Conservation (phyloP, 2,113 vertebrate species). For the Cairina moschata region DNA sequence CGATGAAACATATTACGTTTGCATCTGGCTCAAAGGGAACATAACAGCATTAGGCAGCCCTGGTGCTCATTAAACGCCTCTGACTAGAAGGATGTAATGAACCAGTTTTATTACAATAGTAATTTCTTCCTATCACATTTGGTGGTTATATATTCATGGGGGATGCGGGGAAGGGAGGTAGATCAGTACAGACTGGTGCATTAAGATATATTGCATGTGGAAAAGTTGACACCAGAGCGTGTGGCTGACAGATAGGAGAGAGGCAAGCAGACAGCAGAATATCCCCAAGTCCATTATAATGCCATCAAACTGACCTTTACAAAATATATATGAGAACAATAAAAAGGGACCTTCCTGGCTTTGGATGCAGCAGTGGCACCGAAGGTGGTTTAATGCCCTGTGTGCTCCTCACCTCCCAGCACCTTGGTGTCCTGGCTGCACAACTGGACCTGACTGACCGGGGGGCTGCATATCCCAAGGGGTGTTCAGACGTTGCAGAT, state of each 20-base stretch:
- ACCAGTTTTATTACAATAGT: slow-evolving; percentile 61
- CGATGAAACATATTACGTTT: slow-evolving; percentile 3
- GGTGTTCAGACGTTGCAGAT: not conserved
- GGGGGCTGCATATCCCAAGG: fast-evolving
- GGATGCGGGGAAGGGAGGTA: not conserved
- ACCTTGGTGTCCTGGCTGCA: fast-evolving
- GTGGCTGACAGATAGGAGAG: not conserved
- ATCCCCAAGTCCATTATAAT: not conserved
- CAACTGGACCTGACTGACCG: too few species aligned
- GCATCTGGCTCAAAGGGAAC: slow-evolving; percentile 62
- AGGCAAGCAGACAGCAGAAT: not conserved
- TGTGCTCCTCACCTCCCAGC: not conserved
- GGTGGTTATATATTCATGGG: slow-evolving; percentile 37
- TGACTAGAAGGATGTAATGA: slow-evolving; percentile 60
- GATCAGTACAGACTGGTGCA: not conserved
- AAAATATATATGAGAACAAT: not conserved
- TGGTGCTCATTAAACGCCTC: slow-evolving; percentile 63
- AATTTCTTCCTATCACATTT: slow-evolving; percentile 58
- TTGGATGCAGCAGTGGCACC: not conserved
- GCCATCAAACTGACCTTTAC: not conserved
- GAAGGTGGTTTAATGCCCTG: not conserved
- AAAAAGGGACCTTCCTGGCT: not conserved
- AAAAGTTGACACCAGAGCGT: not conserved
- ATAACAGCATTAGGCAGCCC: slow-evolving; percentile 17
- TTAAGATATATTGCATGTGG: not conserved